These are phyloP conservation scores for Hesperia comma DNA, from an alignment of 2,888 invertebrate genomes.

Conservation along the genomic window DNA sequence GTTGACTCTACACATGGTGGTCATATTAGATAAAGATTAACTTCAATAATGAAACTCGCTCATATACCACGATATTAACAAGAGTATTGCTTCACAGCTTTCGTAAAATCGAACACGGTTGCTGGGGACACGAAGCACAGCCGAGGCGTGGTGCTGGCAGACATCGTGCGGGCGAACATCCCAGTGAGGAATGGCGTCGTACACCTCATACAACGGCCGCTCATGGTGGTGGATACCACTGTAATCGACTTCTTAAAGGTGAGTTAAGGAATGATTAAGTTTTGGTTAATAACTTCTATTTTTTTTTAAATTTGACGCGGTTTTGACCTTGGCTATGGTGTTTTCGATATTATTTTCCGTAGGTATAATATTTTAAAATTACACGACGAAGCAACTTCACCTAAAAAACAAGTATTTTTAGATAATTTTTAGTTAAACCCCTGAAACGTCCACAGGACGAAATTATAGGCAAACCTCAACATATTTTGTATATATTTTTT, in stretches of 20 bases:
- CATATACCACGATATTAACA: neutral
- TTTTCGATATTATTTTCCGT: too few relatives aligned
- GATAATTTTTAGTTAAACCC: too few relatives aligned
- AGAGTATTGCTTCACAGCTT: slow-evolving; percentile 81
- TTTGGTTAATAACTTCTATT: neutral
- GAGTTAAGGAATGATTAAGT: slow-evolving; percentile 39
- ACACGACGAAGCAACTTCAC: too few relatives aligned
- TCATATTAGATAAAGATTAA: too few relatives aligned
- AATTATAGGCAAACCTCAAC: too few relatives aligned
- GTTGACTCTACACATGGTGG: too few relatives aligned
- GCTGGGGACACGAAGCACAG: slow-evolving; percentile 90
- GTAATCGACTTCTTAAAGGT: slow-evolving; percentile 94
- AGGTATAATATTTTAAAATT: too few relatives aligned
- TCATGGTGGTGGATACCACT: slow-evolving; percentile 96
- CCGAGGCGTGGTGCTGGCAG: slow-evolving; percentile 93
- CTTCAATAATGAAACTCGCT: too few relatives aligned
- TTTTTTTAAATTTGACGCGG: neutral
- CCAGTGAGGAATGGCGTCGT: slow-evolving; percentile 96
- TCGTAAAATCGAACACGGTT: slow-evolving; percentile 93
- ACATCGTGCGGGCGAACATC: slow-evolving; percentile 94
- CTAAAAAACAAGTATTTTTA: too few relatives aligned
- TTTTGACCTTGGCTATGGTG: slow-evolving; percentile 5
- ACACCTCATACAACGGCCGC: slow-evolving; percentile 94
- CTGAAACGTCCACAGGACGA: too few relatives aligned
- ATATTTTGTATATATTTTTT: too few relatives aligned